phyloP scores from a whole-genome alignment of 1,140 invertebrate species.

The Drosophila carrolli region DNA sequence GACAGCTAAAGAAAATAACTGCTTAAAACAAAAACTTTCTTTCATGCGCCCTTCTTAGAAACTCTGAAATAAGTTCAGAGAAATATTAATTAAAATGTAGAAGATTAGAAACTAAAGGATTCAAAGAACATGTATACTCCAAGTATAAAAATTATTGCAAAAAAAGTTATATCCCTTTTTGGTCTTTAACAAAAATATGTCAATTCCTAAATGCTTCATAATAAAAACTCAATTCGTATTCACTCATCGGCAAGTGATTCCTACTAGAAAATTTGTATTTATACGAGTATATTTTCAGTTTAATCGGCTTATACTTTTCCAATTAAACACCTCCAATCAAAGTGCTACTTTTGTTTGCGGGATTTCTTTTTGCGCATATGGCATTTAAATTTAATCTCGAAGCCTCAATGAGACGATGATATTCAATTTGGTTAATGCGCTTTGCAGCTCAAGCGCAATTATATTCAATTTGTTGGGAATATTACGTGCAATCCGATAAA shows the following conservation, averaged over 20 bases:
- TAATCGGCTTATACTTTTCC: slow-evolving; percentile 27
- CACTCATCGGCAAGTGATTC: neutral
- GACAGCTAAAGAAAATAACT: neutral
- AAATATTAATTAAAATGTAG: neutral
- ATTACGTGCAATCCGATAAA: slow-evolving; percentile 78
- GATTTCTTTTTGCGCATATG: slow-evolving; percentile 43
- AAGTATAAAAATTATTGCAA: neutral
- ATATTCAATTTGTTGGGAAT: slow-evolving; percentile 79
- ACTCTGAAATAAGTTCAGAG: neutral
- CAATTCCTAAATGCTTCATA: too few species aligned
- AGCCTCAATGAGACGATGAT: slow-evolving; percentile 39
- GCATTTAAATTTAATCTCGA: slow-evolving; percentile 58
- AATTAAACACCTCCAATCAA: slow-evolving; percentile 37
- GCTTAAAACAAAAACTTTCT: neutral
- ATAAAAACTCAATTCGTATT: neutral
- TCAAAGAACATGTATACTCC: too few species aligned
- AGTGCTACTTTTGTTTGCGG: slow-evolving; percentile 3
- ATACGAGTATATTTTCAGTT: too few species aligned
- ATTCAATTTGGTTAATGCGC: slow-evolving; percentile 81
- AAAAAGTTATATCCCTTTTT: neutral
- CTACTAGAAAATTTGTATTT: too few species aligned
- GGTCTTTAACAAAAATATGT: neutral
- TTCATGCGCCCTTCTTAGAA: neutral
- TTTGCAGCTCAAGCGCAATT: slow-evolving; percentile 80
- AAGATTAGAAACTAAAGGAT: too few species aligned